Evolutionary conservation across 2,888 invertebrate genomes (phyloP).

Genomic region (Aleiodes leptofemur): DNA sequence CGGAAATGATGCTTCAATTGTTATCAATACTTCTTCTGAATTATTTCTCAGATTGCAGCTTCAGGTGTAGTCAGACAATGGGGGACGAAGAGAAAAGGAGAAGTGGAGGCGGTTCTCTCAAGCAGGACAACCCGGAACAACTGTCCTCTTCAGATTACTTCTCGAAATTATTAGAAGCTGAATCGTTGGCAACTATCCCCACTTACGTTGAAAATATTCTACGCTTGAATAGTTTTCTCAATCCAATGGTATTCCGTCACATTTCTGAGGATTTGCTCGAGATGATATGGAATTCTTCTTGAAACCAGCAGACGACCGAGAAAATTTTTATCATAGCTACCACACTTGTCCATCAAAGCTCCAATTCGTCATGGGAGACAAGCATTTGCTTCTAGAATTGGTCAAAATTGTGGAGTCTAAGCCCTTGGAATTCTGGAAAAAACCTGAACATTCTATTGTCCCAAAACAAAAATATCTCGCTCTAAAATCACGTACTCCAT

Average conservation of each 20-base stretch:
- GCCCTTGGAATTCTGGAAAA: constrained; percentile 23
- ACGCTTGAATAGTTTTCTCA: constrained; percentile 38
- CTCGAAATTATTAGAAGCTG: background rate
- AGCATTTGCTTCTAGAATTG: constrained; percentile 38
- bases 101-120: background rate
- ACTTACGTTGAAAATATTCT: constrained; percentile 39
- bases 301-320: constrained; percentile 13
- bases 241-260: constrained; percentile 36
- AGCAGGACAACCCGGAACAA: background rate
- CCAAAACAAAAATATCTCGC: constrained; percentile 16
- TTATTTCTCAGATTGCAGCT: too few relatives aligned
- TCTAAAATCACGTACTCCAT: constrained; percentile 16
- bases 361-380: constrained; percentile 44
- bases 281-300: constrained; percentile 30
- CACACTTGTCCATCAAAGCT: constrained; percentile 31
- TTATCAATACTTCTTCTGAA: too few relatives aligned
- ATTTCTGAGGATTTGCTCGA: constrained; percentile 36
- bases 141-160: background rate
- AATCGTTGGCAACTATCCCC: background rate
- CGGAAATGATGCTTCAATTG: too few relatives aligned
- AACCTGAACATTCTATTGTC: constrained; percentile 6
- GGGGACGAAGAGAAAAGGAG: background rate
- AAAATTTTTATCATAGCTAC: constrained; percentile 34
- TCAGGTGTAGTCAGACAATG: background rate
- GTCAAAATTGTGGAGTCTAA: constrained; percentile 22